phyloP scores from a whole-genome alignment of 2,888 invertebrate genomes.

The Tortrix viridana region DNA sequence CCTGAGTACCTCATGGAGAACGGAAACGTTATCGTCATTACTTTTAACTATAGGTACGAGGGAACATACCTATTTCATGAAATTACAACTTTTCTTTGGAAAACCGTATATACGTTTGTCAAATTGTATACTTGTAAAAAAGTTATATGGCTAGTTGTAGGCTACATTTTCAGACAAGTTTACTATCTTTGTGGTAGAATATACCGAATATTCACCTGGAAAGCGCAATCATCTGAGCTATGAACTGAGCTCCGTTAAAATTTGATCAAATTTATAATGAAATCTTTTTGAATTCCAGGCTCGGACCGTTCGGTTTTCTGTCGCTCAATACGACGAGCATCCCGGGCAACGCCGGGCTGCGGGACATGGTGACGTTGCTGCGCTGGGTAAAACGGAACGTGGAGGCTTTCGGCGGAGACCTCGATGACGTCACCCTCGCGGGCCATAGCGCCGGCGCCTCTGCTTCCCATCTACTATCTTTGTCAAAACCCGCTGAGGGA shows the following conservation, averaged over 20 bases:
- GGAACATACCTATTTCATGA: background rate
- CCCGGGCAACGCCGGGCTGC: conserved; percentile 78
- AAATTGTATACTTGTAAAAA: too few species aligned
- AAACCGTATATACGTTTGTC: too few species aligned
- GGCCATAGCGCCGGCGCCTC: conserved; percentile 76
- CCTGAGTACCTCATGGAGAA: conserved; percentile 69
- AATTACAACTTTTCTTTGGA: too few species aligned
- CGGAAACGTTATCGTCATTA: conserved; percentile 66
- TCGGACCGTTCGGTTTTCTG: conserved; percentile 75
- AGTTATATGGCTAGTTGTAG: too few species aligned
- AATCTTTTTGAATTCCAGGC: conserved; percentile 52
- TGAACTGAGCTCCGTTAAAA: too few species aligned
- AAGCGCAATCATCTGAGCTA: too few species aligned
- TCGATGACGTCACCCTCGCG: conserved; percentile 66
- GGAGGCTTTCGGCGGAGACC: conserved; percentile 68
- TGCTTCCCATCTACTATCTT: conserved; percentile 62
- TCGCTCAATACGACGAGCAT: conserved; percentile 62
- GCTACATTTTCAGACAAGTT: too few species aligned
- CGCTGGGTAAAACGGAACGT: conserved; percentile 72
- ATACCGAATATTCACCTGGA: too few species aligned
- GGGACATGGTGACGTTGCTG: conserved; percentile 70
- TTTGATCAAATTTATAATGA: background rate
- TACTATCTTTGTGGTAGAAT: too few species aligned
- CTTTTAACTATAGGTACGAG: conserved; percentile 74
- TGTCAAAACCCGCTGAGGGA: conserved; percentile 63